Base-by-base conservation (phyloP, 1,140 invertebrate genomes). In the Hyphantria cunea region DNA sequence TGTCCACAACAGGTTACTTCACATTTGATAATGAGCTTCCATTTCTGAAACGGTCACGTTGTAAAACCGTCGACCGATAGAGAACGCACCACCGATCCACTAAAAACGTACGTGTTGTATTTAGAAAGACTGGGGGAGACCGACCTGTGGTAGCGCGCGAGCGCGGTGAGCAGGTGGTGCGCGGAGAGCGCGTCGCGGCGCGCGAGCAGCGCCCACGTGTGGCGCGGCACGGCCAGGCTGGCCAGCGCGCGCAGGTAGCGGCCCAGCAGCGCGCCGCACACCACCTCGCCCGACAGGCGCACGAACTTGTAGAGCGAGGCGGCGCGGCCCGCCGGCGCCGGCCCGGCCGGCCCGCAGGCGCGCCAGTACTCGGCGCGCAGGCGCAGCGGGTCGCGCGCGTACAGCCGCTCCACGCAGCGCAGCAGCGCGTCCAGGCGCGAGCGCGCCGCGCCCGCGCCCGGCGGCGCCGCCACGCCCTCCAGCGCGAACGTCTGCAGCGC, bases 231-330 rank as follows among this genome's bases (percentile, higher is more conserved):
- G 0, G 96, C 95, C 17, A 99, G 91, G 7, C 96, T 95, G 0
- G 94, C 94, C 58, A 99, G 92, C 94, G 99, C 97, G 63, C 94
- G 95, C 45, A 98, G 91, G 87, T 98, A 98, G 0, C 96, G 95
- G 7, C 96, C 94, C 84, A 97, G 97, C 31, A 99, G 86, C 2
- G 95, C 94, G 10, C 96, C 93, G n/a, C 96, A 96, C 33, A 98
- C 88, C 79, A 97, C 92, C 82, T 98, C 97, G 47, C 97, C 96
- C 39, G 97, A 95, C 53, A 97, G 92, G 5, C 96, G 93, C 3
- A 99, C 94, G 87, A 99, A 98, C 91, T 98, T 99, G 85, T 96
- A 97, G 7, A 99, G 91, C 0, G 95, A 95, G 12, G 96, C 94
- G 75, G 96, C 93, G 32, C 94, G 91, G 33, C 85, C 83, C 7